phyloP scores from a whole-genome alignment of 2,888 invertebrate species.

The Spilarctia lutea region DNA sequence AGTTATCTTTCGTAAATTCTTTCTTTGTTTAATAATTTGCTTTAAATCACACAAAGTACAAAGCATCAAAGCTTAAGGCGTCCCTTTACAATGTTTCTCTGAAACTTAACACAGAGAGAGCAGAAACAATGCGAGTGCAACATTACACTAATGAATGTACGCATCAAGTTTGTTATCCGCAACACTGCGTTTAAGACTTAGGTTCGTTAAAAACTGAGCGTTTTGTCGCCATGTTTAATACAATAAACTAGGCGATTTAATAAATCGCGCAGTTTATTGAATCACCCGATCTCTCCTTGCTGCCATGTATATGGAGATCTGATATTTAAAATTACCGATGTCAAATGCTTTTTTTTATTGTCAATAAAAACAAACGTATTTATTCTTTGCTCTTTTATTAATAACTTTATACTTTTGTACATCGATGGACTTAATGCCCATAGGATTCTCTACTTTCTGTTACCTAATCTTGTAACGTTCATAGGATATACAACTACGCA shows the following conservation, averaged over 20 bases:
- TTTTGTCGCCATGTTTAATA: background rate
- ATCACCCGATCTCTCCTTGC: background rate
- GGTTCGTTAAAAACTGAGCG: background rate
- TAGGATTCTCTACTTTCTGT: no score
- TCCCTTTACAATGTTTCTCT: background rate
- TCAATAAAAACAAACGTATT: background rate
- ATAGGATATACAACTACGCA: no score
- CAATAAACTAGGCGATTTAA: no score
- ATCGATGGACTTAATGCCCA: no score
- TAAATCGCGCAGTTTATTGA: background rate
- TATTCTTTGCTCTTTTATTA: no score
- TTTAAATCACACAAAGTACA: no score
- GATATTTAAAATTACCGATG: background rate
- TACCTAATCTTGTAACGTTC: no score
- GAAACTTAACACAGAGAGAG: background rate
- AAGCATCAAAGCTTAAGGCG: no score
- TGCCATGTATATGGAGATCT: background rate
- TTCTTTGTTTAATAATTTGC: no score
- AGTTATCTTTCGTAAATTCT: no score
- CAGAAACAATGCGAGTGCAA: conserved; percentile 4
- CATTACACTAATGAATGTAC: conserved; percentile 18
- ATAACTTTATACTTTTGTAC: no score
- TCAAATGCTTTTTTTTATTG: background rate
- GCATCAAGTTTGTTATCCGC: background rate
- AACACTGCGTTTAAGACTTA: background rate